Percentiles rank a stretch among this genome's conserved stretches.
phyloP scores from a whole-genome alignment of 2,797 vertebrate species.

The Lycodopsis pacificus region DNA sequence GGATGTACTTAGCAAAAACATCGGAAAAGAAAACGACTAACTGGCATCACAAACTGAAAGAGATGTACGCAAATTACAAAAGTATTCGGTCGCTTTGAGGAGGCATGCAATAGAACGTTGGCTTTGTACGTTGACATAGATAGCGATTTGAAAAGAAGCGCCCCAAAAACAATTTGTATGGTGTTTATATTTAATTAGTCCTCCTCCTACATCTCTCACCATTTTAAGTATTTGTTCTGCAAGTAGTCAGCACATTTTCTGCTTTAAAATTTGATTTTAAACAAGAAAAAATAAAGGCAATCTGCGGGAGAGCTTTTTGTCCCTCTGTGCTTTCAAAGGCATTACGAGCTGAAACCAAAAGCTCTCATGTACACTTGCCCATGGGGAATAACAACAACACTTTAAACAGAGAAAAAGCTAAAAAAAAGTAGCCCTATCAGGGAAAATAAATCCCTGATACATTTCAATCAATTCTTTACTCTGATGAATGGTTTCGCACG shows the following conservation, averaged over 20 bases:
- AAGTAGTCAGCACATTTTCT: constrained; percentile 58
- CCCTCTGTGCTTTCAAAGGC: constrained; percentile 73
- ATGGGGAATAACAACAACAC: constrained; percentile 61
- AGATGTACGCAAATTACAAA: constrained; percentile 2
- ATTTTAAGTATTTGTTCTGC: constrained; percentile 37
- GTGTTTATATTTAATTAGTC: constrained; percentile 2
- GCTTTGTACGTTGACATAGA: constrained; percentile 19
- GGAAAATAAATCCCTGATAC: constrained; percentile 34
- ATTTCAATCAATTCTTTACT: constrained; percentile 68
- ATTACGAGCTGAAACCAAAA: constrained; percentile 68
- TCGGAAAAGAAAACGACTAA: neutral
- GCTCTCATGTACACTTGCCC: constrained; percentile 73
- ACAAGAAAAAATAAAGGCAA: constrained; percentile 62
- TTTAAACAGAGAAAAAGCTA: constrained; percentile 56
- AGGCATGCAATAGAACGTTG: neutral
- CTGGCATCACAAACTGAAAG: neutral
- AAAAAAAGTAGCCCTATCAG: constrained; percentile 50
- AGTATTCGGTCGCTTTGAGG: neutral
- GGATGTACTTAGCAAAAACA: neutral
- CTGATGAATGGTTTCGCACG: constrained; percentile 71
- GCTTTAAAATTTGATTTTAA: constrained; percentile 52
- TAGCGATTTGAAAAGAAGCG: neutral
- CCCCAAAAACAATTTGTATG: neutral
- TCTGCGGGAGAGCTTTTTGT: constrained; percentile 61
- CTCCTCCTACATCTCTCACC: neutral